Conservation (phyloP, 2,113 vertebrate species). For the Campylomormyrus numenius region DNA sequence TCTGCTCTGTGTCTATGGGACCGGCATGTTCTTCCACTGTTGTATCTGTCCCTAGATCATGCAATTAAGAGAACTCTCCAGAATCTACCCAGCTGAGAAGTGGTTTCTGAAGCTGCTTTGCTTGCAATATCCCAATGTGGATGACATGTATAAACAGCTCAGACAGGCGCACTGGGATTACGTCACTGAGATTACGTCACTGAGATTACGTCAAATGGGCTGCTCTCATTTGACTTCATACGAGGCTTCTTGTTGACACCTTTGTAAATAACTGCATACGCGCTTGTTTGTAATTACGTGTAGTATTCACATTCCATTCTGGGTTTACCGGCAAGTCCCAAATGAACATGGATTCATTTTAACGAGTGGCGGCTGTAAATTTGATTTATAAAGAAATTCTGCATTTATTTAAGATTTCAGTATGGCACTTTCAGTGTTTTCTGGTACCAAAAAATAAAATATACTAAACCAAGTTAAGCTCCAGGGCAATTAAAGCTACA, state of each 20-base stretch:
- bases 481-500: neutral
- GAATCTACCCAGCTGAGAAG: neutral
- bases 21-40: neutral
- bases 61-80: neutral
- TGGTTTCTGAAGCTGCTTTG: neutral
- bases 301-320: neutral
- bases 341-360: neutral
- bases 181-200: neutral
- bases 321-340: neutral
- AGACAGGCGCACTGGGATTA: neutral
- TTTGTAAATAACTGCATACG: neutral
- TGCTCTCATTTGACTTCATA: neutral
- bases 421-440: neutral
- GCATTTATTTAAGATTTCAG: neutral
- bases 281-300: neutral
- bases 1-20: neutral
- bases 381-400: neutral
- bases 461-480: neutral
- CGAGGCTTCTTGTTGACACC: neutral
- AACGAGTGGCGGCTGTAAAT: neutral
- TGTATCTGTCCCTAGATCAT: neutral
- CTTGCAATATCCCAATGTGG: neutral
- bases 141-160: neutral
- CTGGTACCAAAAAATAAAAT: neutral
- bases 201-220: neutral